These are phyloP conservation scores for Acronicta leporina DNA, from an alignment of 2,888 invertebrate genomes.

Conservation along the genomic window DNA sequence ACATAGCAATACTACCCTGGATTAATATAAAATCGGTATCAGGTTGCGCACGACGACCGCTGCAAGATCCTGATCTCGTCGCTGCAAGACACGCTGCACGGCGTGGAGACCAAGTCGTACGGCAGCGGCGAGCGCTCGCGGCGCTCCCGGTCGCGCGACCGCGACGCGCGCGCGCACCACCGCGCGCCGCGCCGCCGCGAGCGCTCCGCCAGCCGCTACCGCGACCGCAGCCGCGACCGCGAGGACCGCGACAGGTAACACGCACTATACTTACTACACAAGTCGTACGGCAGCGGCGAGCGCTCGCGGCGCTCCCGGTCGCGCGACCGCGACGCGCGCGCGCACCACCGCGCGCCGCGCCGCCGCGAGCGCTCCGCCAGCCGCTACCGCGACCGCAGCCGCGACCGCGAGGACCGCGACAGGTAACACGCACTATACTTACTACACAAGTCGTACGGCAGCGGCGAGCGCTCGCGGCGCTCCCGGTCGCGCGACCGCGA, in stretches of 20 bases:
- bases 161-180: slow-evolving; percentile 76
- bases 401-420: slow-evolving; percentile 84
- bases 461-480: slow-evolving; percentile 80
- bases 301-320: slow-evolving; percentile 85
- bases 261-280: too few species aligned
- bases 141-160: slow-evolving; percentile 83
- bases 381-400: slow-evolving; percentile 80
- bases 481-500: slow-evolving; percentile 83
- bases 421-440: slow-evolving; percentile 61
- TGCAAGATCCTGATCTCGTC: slow-evolving; percentile 99
- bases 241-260: slow-evolving; percentile 82
- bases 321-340: slow-evolving; percentile 73
- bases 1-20: too few species aligned
- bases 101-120: slow-evolving; percentile 99
- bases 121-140: slow-evolving; percentile 89
- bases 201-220: slow-evolving; percentile 79
- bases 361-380: slow-evolving; percentile 81
- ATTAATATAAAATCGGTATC: slow-evolving; percentile 1
- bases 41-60: slow-evolving; percentile 97
- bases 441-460: slow-evolving; percentile 91
- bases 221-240: slow-evolving; percentile 81
- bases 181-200: slow-evolving; percentile 81
- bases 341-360: slow-evolving; percentile 79
- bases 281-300: slow-evolving; percentile 92
- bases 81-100: slow-evolving; percentile 98